phyloP scores from a whole-genome alignment of 2,888 invertebrate species.

The Leistus spinibarbis region DNA sequence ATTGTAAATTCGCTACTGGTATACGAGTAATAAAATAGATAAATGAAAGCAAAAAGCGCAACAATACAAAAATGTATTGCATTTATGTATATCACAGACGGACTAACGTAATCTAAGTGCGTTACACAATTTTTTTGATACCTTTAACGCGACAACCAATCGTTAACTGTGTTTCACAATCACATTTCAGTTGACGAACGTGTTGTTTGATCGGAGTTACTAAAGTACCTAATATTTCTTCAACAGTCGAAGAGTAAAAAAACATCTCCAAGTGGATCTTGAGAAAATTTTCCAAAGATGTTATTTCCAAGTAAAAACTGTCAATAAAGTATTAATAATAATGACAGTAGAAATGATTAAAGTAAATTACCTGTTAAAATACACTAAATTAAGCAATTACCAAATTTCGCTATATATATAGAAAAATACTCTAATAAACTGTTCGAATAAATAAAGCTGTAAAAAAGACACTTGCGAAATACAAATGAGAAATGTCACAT shows the following conservation, averaged over 20 bases:
- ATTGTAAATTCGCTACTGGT: too few relatives aligned
- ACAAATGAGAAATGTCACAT: constrained; percentile 32
- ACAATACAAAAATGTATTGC: constrained; percentile 6
- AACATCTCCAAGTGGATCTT: constrained; percentile 60
- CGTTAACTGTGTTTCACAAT: constrained; percentile 60
- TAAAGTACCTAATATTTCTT: constrained; percentile 67
- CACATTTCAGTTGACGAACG: constrained; percentile 60
- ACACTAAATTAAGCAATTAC: neutral
- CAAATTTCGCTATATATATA: neutral
- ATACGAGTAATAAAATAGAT: too few relatives aligned
- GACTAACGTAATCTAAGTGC: constrained; percentile 17
- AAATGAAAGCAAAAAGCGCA: too few relatives aligned
- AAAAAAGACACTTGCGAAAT: constrained; percentile 7
- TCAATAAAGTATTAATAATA: constrained; percentile 40
- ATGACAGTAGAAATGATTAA: neutral
- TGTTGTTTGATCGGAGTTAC: constrained; percentile 61
- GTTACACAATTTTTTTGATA: constrained; percentile 48
- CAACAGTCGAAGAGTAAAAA: constrained; percentile 64
- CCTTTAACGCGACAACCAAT: constrained; percentile 56
- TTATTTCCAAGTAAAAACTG: constrained; percentile 62
- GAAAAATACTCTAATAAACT: neutral
- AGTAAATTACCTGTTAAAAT: neutral
- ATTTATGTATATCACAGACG: constrained; percentile 29
- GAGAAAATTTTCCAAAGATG: constrained; percentile 61
- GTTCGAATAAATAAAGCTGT: neutral